Base-by-base conservation (phyloP, 2,113 vertebrate species). In the Gavialis gangeticus region DNA sequence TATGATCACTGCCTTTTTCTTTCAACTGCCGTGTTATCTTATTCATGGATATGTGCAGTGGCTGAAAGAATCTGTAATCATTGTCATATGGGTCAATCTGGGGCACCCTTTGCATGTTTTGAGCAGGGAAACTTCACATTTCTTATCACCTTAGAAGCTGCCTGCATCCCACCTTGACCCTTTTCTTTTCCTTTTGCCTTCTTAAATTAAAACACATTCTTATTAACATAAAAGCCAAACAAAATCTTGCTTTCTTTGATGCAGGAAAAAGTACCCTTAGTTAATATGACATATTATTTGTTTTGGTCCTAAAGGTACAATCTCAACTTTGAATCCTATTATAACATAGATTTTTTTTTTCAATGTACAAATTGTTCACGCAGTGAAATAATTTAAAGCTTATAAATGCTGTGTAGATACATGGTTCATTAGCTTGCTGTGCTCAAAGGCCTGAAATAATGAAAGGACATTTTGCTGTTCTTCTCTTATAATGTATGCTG, bases 21-120 rank as follows among this genome's bases (percentile, higher is more conserved):
- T 46, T 46, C 46, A 46, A 46, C 46, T 46, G 7, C 46, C 8
- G 46, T 46, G 9, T 46, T 46, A 46, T 46, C 46, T 62, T 56
- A 13, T 18, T 12, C 28, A 16, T n/a, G 21, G 15, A 24, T 16
- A 60, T 37, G 54, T 82, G 17, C 54, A 37, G 62, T 15, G 10
- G 16, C 55, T n/a, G 71, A 30, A 46, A 22, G 3, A 15, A 27
- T 46, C 37, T 5, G 30, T 28, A 24, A 28, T 14, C 3, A 2
- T 18, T 79, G 22, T 15, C 30, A 21, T 81, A 22, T 3, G 2
- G 56, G 19, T 79, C 27, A 28, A 1, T 76, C 75, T 78, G 83
- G 56, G 77, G 14, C 5, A 5, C 10, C 62, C 0, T 0, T 2
- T 34, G 30, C 79, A 1, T 16, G 0, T 71, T 80, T 17, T 1